Percentiles rank a stretch among this genome's conserved stretches.
phyloP scores from a whole-genome alignment of 2,888 invertebrate species.

The Apodemia mormo region DNA sequence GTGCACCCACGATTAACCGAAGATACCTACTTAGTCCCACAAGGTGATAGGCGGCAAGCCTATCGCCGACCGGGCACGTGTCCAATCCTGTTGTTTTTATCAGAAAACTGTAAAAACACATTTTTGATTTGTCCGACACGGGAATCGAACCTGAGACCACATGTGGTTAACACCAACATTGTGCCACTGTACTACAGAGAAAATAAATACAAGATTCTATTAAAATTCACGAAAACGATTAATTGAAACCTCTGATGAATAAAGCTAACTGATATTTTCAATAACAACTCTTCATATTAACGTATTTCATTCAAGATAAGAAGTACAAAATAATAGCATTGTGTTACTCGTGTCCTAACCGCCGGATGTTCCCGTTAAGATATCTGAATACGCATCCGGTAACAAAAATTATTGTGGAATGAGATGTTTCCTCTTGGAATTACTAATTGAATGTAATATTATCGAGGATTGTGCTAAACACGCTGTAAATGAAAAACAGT shows the following conservation, averaged over 20 bases:
- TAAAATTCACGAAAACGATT: neutral
- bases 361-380: slow-evolving; percentile 58
- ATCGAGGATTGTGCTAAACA: neutral
- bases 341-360: slow-evolving; percentile 24
- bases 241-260: neutral
- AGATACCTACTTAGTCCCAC: too few species aligned
- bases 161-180: too few species aligned
- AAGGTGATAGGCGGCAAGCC: too few species aligned
- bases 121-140: too few species aligned
- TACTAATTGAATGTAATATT: neutral
- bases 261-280: neutral
- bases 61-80: too few species aligned
- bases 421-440: slow-evolving; percentile 49
- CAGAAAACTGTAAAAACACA: too few species aligned
- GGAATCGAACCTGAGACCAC: too few species aligned
- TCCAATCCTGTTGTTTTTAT: too few species aligned
- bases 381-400: slow-evolving; percentile 56
- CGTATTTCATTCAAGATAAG: slow-evolving; percentile 5
- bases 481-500: too few species aligned
- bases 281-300: neutral
- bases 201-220: neutral
- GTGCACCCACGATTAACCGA: too few species aligned
- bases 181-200: too few species aligned
- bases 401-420: slow-evolving; percentile 54
- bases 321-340: neutral